phyloP scores from a whole-genome alignment of 2,113 vertebrate genomes.

The Sminthopsis crassicaudata region DNA sequence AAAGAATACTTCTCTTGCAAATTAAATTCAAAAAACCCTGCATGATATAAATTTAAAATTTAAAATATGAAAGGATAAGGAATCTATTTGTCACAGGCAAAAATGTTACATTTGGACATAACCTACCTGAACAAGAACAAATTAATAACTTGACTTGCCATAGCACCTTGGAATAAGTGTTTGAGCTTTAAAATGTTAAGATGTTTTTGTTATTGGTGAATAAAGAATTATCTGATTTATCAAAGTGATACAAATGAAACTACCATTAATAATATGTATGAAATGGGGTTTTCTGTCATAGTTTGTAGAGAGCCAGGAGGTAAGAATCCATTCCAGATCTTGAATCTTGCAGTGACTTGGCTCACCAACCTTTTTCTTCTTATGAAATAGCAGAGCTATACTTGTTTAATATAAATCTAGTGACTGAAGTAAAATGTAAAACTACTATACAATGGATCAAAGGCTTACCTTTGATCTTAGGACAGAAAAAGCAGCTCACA shows the following conservation, averaged over 20 bases:
- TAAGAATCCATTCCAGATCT: too few relatives aligned
- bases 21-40: neutral
- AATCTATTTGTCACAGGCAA: neutral
- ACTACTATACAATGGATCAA: too few relatives aligned
- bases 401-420: too few relatives aligned
- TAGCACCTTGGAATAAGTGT: neutral
- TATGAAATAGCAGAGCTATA: too few relatives aligned
- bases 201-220: neutral
- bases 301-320: neutral
- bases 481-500: too few relatives aligned
- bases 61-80: neutral
- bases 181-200: neutral
- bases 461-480: too few relatives aligned
- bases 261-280: neutral
- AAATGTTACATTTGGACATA: neutral
- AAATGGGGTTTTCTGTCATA: neutral
- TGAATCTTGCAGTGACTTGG: too few relatives aligned
- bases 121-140: neutral
- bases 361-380: too few relatives aligned
- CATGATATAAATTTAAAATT: neutral
- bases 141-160: neutral
- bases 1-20: neutral
- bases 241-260: neutral
- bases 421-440: too few relatives aligned
- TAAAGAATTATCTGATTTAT: neutral